Conservation (phyloP, 2,113 vertebrate species). For the Micromys minutus region DNA sequence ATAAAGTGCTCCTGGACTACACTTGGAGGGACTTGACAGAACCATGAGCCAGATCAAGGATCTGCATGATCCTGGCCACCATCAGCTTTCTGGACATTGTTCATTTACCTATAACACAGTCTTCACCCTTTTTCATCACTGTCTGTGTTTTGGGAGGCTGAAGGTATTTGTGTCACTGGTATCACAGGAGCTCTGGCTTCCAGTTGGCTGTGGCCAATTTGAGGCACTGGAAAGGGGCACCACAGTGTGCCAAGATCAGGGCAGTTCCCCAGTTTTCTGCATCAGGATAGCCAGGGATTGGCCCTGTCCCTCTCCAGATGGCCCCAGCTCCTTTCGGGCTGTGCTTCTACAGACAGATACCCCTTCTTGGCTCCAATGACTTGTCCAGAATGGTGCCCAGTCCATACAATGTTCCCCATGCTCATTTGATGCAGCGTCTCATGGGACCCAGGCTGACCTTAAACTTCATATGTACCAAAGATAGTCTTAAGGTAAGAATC, state of each 20-base stretch:
- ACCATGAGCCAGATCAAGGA: background rate
- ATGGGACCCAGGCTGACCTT: background rate
- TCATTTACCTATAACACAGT: background rate
- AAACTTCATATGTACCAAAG: background rate
- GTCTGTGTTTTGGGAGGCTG: background rate
- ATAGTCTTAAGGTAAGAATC: background rate
- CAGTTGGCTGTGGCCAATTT: background rate
- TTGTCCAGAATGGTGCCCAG: background rate
- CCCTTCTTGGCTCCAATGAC: background rate
- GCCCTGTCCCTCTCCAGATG: background rate
- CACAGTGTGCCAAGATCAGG: background rate
- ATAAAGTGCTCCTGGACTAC: background rate
- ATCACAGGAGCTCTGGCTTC: background rate
- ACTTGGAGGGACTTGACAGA: background rate
- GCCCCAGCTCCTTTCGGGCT: rapidly evolving
- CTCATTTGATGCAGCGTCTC: background rate
- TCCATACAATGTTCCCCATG: background rate
- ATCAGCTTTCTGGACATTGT: background rate
- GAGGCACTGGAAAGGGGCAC: background rate
- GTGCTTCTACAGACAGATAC: background rate
- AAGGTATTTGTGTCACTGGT: background rate
- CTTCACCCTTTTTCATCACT: background rate
- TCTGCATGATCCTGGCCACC: too few species aligned
- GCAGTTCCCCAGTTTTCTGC: background rate
- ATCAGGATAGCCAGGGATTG: background rate